Evolutionary conservation across 2,888 invertebrate species (phyloP).

Genomic region (Agriopis leucophaearia): DNA sequence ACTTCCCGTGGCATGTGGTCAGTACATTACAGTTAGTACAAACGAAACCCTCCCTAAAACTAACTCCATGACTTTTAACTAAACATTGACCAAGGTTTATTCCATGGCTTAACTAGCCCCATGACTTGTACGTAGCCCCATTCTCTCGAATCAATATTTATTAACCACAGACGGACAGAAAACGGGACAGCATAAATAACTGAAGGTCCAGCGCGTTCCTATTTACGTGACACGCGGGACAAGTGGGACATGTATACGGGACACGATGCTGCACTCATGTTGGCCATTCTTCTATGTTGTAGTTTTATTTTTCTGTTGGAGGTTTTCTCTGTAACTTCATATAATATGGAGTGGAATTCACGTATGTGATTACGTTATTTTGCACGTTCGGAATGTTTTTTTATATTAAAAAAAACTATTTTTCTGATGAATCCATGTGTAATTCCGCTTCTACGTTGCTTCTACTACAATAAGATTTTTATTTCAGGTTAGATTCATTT

Average conservation of each 20-base stretch:
- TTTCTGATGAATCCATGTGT: no score
- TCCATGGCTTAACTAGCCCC: slow-evolving; percentile 1
- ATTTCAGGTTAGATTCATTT: no score
- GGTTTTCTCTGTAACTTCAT: not conserved
- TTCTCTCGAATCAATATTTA: slow-evolving; percentile 46
- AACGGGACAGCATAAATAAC: slow-evolving; percentile 27
- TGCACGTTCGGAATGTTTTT: no score
- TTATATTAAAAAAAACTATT: no score
- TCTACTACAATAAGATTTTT: no score
- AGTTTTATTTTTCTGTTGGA: not conserved
- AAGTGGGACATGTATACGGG: slow-evolving; percentile 22
- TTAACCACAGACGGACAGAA: slow-evolving; percentile 24
- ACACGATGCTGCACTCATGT: slow-evolving; percentile 14
- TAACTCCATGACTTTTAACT: slow-evolving; percentile 2
- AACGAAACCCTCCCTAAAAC: not conserved
- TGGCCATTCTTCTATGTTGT: not conserved
- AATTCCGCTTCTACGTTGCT: no score
- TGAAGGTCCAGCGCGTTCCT: slow-evolving; percentile 25
- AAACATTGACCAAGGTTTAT: not conserved
- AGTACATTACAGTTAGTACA: not conserved
- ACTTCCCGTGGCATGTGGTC: no score
- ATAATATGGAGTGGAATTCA: not conserved
- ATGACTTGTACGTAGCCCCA: slow-evolving; percentile 23
- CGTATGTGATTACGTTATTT: no score
- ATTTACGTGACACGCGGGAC: slow-evolving; percentile 32